Conservation (phyloP, 2,888 invertebrate genomes). For the Drosophila histrio region DNA sequence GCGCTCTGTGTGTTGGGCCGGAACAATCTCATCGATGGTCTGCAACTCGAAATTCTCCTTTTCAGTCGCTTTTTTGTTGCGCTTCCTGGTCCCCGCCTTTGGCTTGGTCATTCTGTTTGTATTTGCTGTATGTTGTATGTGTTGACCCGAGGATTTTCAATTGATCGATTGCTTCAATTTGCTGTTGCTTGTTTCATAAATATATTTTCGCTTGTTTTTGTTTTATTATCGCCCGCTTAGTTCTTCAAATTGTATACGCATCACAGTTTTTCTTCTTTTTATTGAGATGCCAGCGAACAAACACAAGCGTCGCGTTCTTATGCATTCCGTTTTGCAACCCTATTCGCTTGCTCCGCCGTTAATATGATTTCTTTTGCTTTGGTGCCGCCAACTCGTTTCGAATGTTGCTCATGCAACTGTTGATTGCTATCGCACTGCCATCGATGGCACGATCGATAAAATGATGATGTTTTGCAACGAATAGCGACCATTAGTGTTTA, state of each 20-base stretch:
- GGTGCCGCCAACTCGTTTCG: conserved; percentile 24
- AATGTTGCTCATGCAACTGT: too few species aligned
- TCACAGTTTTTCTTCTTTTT: conserved; percentile 11
- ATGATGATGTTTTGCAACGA: background rate
- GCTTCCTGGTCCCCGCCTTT: conserved; percentile 57
- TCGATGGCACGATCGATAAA: background rate
- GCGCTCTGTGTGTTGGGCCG: background rate
- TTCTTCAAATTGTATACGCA: conserved; percentile 23
- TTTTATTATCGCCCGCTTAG: background rate
- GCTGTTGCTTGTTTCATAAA: background rate
- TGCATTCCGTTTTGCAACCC: conserved; percentile 51
- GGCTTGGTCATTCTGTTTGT: conserved; percentile 46
- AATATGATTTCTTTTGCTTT: conserved; percentile 30
- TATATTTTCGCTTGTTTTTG: background rate
- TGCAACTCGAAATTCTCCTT: conserved; percentile 73
- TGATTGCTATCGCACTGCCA: too few species aligned
- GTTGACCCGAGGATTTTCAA: conserved; percentile 13
- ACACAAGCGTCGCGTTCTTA: conserved; percentile 67
- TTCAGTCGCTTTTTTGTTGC: conserved; percentile 62
- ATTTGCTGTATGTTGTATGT: conserved; percentile 1
- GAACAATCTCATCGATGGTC: background rate
- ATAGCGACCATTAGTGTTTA: background rate
- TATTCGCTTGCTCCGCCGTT: conserved; percentile 59
- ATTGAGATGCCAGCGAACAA: conserved; percentile 34
- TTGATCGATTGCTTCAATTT: background rate